phyloP scores from a whole-genome alignment of 2,797 vertebrate species.

The Muscicapa striata region DNA sequence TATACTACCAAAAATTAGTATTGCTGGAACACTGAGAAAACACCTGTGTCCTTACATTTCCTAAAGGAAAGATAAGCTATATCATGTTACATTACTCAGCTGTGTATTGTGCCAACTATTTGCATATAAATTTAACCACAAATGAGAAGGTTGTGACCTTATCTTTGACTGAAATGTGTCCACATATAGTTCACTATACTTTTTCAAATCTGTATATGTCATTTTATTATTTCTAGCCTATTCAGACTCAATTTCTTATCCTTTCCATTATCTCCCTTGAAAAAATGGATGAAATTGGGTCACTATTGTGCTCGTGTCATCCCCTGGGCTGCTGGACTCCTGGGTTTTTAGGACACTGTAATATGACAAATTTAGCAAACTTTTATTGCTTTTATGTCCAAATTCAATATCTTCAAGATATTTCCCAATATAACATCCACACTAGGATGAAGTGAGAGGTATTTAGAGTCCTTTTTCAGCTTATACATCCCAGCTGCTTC shows the following conservation, averaged over 20 bases:
- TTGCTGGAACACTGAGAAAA: neutral
- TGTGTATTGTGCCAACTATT: neutral
- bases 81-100: neutral
- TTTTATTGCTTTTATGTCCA: neutral
- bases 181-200: neutral
- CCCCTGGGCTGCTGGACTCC: neutral
- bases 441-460: neutral
- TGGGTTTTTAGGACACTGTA: neutral
- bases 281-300: conserved; percentile 9
- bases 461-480: neutral
- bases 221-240: neutral
- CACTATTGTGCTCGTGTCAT: neutral
- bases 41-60: neutral
- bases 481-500: neutral
- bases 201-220: neutral
- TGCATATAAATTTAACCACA: neutral
- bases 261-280: neutral
- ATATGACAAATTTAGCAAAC: neutral
- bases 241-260: conserved; percentile 8
- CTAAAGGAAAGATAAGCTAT: neutral
- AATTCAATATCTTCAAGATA: conserved; percentile 1
- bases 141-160: neutral
- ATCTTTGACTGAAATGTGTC: neutral
- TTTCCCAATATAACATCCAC: neutral
- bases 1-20: neutral